Evolutionary conservation across 2,888 invertebrate species (phyloP).

Genomic region (Pemphredon lugubris): DNA sequence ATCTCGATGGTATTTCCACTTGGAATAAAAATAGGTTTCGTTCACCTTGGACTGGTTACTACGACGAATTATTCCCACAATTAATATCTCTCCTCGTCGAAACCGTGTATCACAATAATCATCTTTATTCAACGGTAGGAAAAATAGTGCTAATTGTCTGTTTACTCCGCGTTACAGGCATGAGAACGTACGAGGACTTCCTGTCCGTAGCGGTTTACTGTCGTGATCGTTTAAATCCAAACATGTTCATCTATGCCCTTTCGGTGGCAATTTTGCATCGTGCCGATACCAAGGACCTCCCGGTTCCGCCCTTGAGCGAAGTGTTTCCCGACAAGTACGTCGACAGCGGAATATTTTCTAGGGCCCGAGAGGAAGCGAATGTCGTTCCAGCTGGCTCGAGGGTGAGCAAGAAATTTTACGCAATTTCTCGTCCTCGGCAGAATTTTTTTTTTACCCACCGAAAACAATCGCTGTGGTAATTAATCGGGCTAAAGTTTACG

Average conservation of each 20-base stretch:
- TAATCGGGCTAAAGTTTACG: no score
- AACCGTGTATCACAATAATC: background rate
- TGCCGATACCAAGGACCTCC: conserved; percentile 86
- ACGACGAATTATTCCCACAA: background rate
- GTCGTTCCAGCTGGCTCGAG: conserved; percentile 85
- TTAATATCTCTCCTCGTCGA: background rate
- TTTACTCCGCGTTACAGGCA: conserved; percentile 82
- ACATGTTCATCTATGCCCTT: conserved; percentile 90
- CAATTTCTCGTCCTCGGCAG: no score
- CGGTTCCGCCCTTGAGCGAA: conserved; percentile 88
- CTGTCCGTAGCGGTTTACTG: conserved; percentile 87
- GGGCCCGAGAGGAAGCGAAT: conserved; percentile 87
- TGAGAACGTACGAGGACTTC: conserved; percentile 88
- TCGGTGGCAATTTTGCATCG: conserved; percentile 90
- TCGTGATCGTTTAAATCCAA: conserved; percentile 89
- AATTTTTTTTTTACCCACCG: background rate
- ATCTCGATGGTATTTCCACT: no score
- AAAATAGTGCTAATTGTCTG: background rate
- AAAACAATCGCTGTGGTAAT: no score
- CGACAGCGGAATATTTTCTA: conserved; percentile 87
- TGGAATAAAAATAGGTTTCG: background rate
- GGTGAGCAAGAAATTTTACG: conserved; percentile 81
- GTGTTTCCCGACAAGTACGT: conserved; percentile 92
- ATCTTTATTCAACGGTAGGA: background rate
- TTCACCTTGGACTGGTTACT: background rate